phyloP scores from a whole-genome alignment of 2,113 vertebrate genomes.

The Seriola quinqueradiata region DNA sequence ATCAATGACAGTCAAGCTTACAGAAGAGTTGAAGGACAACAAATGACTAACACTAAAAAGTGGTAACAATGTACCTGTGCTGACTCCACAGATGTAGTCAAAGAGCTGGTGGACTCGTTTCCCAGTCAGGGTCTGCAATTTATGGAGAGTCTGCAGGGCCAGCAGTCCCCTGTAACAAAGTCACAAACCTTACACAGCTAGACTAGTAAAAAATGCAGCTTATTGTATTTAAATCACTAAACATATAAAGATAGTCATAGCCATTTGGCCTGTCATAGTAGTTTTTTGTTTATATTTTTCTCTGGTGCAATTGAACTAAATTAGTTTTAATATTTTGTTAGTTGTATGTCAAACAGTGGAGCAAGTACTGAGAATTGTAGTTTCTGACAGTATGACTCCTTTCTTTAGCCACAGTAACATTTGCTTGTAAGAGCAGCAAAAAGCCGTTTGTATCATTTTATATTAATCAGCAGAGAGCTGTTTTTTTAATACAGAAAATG shows the following conservation, averaged over 20 bases:
- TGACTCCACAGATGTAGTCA: conserved; percentile 98
- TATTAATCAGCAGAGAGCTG: background rate
- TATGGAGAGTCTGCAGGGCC: conserved; percentile 92
- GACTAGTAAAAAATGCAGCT: background rate
- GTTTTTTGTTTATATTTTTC: background rate
- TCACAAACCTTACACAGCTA: background rate
- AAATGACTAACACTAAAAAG: background rate
- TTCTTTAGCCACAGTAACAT: background rate
- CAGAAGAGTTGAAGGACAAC: background rate
- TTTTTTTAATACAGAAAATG: background rate
- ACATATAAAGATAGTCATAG: background rate
- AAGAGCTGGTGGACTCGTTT: conserved; percentile 94
- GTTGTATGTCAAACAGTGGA: background rate
- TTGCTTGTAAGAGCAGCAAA: background rate
- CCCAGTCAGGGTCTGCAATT: conserved; percentile 92
- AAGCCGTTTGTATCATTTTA: background rate
- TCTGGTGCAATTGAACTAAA: background rate
- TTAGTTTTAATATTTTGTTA: background rate
- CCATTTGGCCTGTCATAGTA: background rate
- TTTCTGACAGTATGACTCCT: background rate
- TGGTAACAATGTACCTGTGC: conserved; percentile 89
- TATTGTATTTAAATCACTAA: background rate
- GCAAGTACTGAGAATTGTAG: background rate
- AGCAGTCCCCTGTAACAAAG: conserved; percentile 87
- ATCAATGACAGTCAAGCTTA: background rate